Evolutionary conservation across 2,888 invertebrate genomes (phyloP).

Genomic region (Protonemura montana): DNA sequence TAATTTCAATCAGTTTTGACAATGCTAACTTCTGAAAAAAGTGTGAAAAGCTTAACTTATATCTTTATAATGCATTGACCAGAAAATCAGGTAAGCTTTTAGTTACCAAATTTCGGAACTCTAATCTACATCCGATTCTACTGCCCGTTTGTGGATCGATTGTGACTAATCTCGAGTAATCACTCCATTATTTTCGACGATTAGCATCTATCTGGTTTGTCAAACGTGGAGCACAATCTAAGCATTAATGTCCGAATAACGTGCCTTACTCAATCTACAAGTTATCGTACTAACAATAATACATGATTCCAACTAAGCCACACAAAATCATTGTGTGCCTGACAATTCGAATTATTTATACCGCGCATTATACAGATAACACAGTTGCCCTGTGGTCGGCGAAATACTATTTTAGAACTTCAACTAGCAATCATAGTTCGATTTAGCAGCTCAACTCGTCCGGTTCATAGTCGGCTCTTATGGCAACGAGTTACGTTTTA

Average conservation of each 20-base stretch:
- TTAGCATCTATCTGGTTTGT: not conserved
- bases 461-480: not conserved
- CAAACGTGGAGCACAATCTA: not conserved
- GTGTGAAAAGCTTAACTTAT: no score
- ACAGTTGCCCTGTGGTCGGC: not conserved
- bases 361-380: not conserved
- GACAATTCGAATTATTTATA: not conserved
- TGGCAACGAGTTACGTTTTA: not conserved
- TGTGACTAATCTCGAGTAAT: not conserved
- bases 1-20: no score
- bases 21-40: no score
- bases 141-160: not conserved
- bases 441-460: not conserved
- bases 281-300: not conserved
- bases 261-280: not conserved
- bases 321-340: not conserved
- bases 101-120: not conserved
- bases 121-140: not conserved
- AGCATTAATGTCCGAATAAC: not conserved
- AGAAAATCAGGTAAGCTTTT: not conserved
- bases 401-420: not conserved
- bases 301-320: not conserved
- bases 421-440: not conserved
- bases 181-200: not conserved
- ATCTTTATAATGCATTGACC: no score